Conservation (phyloP, 2,888 invertebrate genomes). For the Parnassius orleans region DNA sequence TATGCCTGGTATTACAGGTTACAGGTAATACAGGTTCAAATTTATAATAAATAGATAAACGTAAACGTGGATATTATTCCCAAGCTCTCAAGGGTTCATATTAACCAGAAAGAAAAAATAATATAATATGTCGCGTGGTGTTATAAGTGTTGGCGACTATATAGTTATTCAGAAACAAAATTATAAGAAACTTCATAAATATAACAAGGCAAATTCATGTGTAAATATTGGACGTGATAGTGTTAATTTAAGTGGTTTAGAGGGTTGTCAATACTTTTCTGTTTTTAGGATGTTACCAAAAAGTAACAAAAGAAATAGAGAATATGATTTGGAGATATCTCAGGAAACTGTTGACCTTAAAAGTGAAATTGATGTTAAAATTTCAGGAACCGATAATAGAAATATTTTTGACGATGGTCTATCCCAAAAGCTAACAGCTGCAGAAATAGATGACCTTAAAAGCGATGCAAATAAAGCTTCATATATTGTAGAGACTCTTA, state of each 20-base stretch:
- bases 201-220: constrained; percentile 82
- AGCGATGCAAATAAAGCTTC: constrained; percentile 88
- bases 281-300: constrained; percentile 88
- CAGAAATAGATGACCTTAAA: constrained; percentile 90
- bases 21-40: no score
- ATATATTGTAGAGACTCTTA: constrained; percentile 91
- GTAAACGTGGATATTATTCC: no score
- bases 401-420: constrained; percentile 88
- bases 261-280: constrained; percentile 86
- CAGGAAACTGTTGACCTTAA: constrained; percentile 72
- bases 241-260: constrained; percentile 84
- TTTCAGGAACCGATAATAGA: constrained; percentile 91
- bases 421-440: constrained; percentile 91
- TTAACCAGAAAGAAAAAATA: neutral
- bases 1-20: no score
- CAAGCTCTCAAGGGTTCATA: no score
- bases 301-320: constrained; percentile 75
- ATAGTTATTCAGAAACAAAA: constrained; percentile 89
- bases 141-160: constrained; percentile 85
- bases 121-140: constrained; percentile 37
- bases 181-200: constrained; percentile 88
- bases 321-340: constrained; percentile 78
- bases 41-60: no score
- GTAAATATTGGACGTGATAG: constrained; percentile 86
- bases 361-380: constrained; percentile 83